Evolutionary conservation across 2,888 invertebrate species (phyloP), one percentile per base, ranked within the genome.

Genomic region (Tryphoninae sp.): DNA sequence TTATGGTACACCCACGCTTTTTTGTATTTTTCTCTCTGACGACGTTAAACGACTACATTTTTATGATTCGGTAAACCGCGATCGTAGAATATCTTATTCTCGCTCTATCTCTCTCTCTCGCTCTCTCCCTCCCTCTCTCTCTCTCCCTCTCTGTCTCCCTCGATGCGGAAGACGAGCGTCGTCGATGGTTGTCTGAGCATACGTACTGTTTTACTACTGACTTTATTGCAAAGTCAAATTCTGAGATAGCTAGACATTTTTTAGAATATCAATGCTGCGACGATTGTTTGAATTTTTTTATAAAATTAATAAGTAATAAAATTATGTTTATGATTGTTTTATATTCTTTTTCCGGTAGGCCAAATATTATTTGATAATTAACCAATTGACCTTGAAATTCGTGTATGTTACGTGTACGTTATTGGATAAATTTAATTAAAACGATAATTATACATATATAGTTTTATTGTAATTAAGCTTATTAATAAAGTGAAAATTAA

Each of bases 161-260:
- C 55, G 58, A 49, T 40, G 53, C 61, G 19, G 33, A 51, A 62
- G 62, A 62, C 53, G 16, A 40, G 22, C 3, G 6, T 33, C 22
- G 16, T 13, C 22, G 11, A 55, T 9, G 40, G 61, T 65, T 62
- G 80, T 68, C 69, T 19, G 68, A 77, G 61, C 64, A 40, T 19
- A 55, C 61, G 19, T 55, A 55, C 62, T 67, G 42, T 68, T 76
- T 71, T 77, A 80, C 71, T 69, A 77, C 72, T 71, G 19, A 40
- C 42, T 42, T 53, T 13, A 42, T 69, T 53, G 51, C 13, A 58
- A 26, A 11, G 45, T 13, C 42, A 19, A 26, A 40, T 74, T 64
- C 53, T 53, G 74, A 65, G 74, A 1, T 42, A 23, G 11, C 2
- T 42, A 53, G 23, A 64, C 53, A 64, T 33, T 22, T 53, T 2